A percentile compares a stretch with the other conserved stretches of the same genome.
Evolutionary conservation across 2,888 invertebrate genomes (phyloP).

Genomic region (Blastobasis adustella): DNA sequence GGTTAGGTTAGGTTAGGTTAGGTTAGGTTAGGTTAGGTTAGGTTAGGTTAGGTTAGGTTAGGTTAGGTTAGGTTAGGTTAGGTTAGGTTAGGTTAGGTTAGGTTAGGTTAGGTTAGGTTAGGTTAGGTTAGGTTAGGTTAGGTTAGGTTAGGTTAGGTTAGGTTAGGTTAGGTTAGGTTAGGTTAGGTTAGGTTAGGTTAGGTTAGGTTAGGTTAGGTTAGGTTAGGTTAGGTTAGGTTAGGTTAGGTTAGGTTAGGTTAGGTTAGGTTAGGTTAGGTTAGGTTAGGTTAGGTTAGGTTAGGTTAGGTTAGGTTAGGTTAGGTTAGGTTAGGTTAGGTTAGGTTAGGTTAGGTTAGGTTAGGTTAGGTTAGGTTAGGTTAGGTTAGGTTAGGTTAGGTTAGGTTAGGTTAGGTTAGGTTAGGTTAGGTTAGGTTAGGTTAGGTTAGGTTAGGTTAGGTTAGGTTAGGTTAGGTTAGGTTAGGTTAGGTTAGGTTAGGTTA

Average conservation of each 20-base stretch:
- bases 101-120: constrained; percentile 9
- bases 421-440: constrained; percentile 17
- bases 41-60: constrained; percentile 14
- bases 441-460: constrained; percentile 17
- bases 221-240: constrained; percentile 13
- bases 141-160: constrained; percentile 13
- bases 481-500: constrained; percentile 17
- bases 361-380: constrained; percentile 12
- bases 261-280: constrained; percentile 15
- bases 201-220: constrained; percentile 13
- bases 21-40: constrained; percentile 13
- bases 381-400: constrained; percentile 6
- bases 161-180: constrained; percentile 12
- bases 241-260: constrained; percentile 15
- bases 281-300: constrained; percentile 15
- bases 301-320: constrained; percentile 16
- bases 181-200: constrained; percentile 13
- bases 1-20: constrained; percentile 13
- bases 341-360: constrained; percentile 12
- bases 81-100: constrained; percentile 13
- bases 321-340: constrained; percentile 16
- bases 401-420: constrained; percentile 14
- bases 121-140: constrained; percentile 12
- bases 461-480: constrained; percentile 18
- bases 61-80: constrained; percentile 14